phyloP scores from a whole-genome alignment of 2,888 invertebrate species.

The Acronicta leporina region DNA sequence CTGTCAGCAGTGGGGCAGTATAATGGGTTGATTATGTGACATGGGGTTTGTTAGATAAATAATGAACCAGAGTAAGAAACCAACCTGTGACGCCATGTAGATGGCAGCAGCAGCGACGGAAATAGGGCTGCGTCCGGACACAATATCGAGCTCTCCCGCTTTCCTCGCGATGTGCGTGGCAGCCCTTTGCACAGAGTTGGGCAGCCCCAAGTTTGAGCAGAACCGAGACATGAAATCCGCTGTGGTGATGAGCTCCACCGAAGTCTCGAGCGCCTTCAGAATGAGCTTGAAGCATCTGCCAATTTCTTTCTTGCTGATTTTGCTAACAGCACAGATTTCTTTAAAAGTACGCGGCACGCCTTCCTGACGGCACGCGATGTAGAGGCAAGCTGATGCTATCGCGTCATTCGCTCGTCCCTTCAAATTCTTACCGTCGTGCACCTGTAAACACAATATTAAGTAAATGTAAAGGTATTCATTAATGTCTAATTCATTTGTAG shows the following conservation, averaged over 20 bases:
- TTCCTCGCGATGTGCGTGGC: slow-evolving; percentile 99
- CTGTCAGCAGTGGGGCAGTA: too few species aligned
- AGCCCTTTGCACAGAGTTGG: slow-evolving; percentile 96
- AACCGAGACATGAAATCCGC: slow-evolving; percentile 99
- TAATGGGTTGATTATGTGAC: too few species aligned
- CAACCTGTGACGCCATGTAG: slow-evolving; percentile 99
- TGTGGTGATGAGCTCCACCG: slow-evolving; percentile 98
- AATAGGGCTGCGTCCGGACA: slow-evolving; percentile 99
- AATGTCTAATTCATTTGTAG: too few species aligned
- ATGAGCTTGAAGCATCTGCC: slow-evolving; percentile 99
- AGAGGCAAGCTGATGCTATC: slow-evolving; percentile 99
- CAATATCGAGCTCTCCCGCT: slow-evolving; percentile 98
- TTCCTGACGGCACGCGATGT: slow-evolving; percentile 99
- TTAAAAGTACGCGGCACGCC: slow-evolving; percentile 99
- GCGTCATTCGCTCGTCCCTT: slow-evolving; percentile 99
- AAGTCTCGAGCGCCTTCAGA: slow-evolving; percentile 98
- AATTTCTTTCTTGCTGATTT: slow-evolving; percentile 99
- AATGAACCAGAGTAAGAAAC: too few species aligned
- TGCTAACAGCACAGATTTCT: slow-evolving; percentile 99
- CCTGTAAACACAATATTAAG: slow-evolving; percentile 71
- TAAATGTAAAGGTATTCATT: too few species aligned
- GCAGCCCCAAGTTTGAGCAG: slow-evolving; percentile 97
- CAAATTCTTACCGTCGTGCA: slow-evolving; percentile 98
- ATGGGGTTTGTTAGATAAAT: too few species aligned
- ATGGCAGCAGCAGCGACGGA: slow-evolving; percentile 99